Evolutionary conservation across 37 sponge, comb jelly and placozoan genomes (phyloP), one percentile per base, ranked within the genome.

Genomic region (Corticium candelabrum): DNA sequence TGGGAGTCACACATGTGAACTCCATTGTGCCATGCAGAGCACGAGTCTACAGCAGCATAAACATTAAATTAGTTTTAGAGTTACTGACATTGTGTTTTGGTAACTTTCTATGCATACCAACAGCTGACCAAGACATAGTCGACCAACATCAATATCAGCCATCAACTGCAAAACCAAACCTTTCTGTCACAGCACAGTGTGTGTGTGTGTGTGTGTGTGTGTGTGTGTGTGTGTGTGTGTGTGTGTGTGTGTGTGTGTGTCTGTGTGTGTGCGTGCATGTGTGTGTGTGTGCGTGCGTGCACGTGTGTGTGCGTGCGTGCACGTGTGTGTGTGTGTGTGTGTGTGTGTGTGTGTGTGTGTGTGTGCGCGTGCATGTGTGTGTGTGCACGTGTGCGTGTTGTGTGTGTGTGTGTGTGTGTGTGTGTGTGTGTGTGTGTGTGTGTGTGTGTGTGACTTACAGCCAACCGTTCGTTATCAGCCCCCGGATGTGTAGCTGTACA

Each of bases 391-490:
- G n/a, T n/a, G n/a, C n/a, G n/a, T 70, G 5, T n/a, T n/a, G n/a
- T n/a, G n/a, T n/a, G n/a, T n/a, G 56, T 43, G 56, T 43, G 56
- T 11, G 5, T 21, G 5, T 5, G 11, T 21, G 5, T 5, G 11
- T 43, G 11, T 43, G 11, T 43, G 56, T 43, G 56, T 43, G 56
- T 11, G n/a, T n/a, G n/a, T 70, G 5, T 70, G 36, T 34, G 73
- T 34, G 36, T 70, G 36, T 70, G 36, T 32, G 5, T 7, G 4
- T 7, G 5, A 70, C 31, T 4, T 15, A 70, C 31, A 15, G 73
- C 73, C 4, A 82, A 69, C 77, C 87, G 0, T 31, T 67, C 0
- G 37, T 41, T 77, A 78, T 79, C 35, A 79, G 83, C 34, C 41
- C 38, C 27, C 57, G 30, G n/a, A 15, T 2, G 1, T 2, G 75